Evolutionary conservation across 2,113 vertebrate genomes (phyloP), one percentile per base, ranked within the genome.

Genomic region (Xenus cinereus): DNA sequence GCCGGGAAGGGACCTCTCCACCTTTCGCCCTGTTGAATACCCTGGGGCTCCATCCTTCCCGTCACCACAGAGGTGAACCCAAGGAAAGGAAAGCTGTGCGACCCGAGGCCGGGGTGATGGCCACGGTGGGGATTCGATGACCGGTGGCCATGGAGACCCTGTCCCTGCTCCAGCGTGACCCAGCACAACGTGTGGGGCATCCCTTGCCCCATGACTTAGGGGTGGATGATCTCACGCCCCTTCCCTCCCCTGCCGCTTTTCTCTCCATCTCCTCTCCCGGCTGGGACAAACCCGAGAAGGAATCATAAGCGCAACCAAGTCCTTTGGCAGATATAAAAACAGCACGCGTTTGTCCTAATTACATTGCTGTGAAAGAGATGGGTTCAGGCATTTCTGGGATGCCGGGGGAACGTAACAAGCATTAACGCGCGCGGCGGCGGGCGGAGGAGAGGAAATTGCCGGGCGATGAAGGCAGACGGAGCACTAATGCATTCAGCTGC

Each of bases 1-100:
- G 60, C 22, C 2, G 54, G 75, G 9, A 6, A 32, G 41, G n/a
- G 32, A 17, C n/a, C 54, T 28, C 43, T 41, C 19, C 50, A 7
- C 35, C 20, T 1, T 3, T 12, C 4, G 0, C n/a, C 53, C 27
- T 17, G 14, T 28, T 10, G 1, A 6, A 23, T n/a, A 32, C 46
- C n/a, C 78, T 2, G 11, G 12, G 43, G 26, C 18, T 35, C 12
- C 21, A 6, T 7, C 14, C 9, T 45, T 24, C 46, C 56, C 5
- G 0, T 1, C 14, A 6, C 43, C 12, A 14, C 17, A 16, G 33
- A 59, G 10, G 37, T 15, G 22, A 45, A 27, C 43, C 73, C 0
- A 2, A 6, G 7, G 48, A 23, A 23, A 67, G 33, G 15, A 37
- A 9, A 4, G 4, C 30, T 3, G 33, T 2, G 1, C 1, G 26